These are phyloP conservation scores for Drosophila cardini DNA, from an alignment of 1,140 invertebrate genomes.

Conservation along the genomic window DNA sequence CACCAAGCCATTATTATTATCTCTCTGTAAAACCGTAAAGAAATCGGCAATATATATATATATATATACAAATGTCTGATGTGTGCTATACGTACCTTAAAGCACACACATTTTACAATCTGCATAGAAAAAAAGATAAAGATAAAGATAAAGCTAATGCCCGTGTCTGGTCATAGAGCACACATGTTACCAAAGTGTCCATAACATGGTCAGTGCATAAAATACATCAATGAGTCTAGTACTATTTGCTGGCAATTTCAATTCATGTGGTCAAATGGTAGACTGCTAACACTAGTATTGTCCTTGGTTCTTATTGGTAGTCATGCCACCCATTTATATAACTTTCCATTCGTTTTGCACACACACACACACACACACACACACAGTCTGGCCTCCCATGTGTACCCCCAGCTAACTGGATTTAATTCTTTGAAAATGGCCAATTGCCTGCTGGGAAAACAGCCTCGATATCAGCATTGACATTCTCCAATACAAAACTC, in stretches of 20 bases:
- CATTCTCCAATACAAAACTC: conserved; percentile 73
- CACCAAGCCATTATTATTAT: conserved; percentile 7
- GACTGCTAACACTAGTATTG: conserved; percentile 23
- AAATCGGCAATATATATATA: background rate
- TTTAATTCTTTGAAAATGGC: conserved; percentile 38
- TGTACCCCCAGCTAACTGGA: background rate
- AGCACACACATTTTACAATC: background rate
- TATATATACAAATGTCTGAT: too few relatives aligned
- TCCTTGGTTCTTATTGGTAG: background rate
- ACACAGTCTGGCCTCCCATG: background rate
- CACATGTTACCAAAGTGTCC: conserved; percentile 71
- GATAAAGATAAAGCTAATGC: background rate
- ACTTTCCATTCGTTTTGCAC: conserved; percentile 7
- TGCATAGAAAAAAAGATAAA: background rate
- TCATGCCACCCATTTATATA: conserved; percentile 18
- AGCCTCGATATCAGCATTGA: conserved; percentile 62
- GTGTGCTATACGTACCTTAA: background rate
- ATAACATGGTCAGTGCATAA: conserved; percentile 81
- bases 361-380: background rate
- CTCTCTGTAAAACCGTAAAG: conserved; percentile 3
- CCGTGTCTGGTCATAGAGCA: conserved; percentile 43
- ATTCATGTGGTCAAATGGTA: conserved; percentile 76
- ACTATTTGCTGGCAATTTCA: conserved; percentile 67
- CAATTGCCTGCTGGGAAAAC: conserved; percentile 16
- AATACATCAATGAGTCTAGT: conserved; percentile 64